These are phyloP conservation scores for Haemorhous mexicanus DNA, from an alignment of 2,113 vertebrate species.

Conservation along the genomic window DNA sequence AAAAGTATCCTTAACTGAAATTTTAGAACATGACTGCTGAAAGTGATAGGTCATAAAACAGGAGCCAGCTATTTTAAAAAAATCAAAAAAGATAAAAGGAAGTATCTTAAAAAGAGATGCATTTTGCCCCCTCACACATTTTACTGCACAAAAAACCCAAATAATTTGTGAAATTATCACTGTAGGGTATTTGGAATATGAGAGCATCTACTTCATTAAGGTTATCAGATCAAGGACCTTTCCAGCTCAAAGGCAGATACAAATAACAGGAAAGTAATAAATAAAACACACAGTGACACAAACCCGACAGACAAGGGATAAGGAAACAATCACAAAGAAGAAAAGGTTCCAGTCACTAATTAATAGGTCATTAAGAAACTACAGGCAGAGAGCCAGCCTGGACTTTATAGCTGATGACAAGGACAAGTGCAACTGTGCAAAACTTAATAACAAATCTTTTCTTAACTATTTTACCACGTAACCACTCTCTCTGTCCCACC, in stretches of 20 bases:
- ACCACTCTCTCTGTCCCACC: fast-evolving
- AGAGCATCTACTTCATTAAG: neutral
- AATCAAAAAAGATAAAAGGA: neutral
- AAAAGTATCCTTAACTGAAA: neutral
- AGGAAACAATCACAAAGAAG: neutral
- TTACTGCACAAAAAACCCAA: neutral
- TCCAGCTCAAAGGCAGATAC: neutral
- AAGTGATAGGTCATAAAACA: neutral
- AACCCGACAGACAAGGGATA: neutral
- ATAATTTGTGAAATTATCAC: neutral
- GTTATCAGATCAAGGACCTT: neutral
- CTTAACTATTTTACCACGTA: fast-evolving
- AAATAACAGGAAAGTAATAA: neutral
- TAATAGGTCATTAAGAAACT: neutral
- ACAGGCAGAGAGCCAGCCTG: neutral
- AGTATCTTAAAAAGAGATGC: neutral
- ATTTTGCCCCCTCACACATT: neutral
- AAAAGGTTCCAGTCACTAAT: neutral
- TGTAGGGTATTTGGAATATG: neutral
- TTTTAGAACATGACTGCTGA: neutral
- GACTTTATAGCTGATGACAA: neutral
- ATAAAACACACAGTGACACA: neutral
- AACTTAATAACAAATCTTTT: neutral
- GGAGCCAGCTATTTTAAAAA: neutral
- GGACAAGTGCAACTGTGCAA: neutral